These are phyloP conservation scores for Harpegnathos saltator DNA, from an alignment of 1,140 invertebrate species.

Conservation along the genomic window DNA sequence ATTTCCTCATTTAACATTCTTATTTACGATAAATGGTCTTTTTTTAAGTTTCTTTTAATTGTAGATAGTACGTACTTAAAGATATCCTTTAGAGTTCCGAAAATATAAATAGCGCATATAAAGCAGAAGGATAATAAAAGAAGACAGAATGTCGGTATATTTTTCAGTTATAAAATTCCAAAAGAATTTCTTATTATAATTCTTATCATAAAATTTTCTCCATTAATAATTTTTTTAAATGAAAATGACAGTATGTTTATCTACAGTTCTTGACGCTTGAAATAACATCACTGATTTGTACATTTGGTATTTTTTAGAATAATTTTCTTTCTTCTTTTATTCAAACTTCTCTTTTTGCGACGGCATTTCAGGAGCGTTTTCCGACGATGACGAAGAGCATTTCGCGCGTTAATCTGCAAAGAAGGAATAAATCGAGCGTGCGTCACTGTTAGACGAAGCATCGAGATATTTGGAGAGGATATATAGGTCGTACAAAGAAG, in stretches of 20 bases:
- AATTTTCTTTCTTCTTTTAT: not conserved
- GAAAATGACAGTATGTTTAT: constrained; percentile 11
- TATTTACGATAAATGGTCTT: too few species aligned
- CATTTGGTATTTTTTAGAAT: constrained; percentile 1
- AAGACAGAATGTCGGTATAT: too few species aligned
- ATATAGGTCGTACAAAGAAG: constrained; percentile 63
- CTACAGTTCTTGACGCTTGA: not conserved
- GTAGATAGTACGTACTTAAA: too few species aligned
- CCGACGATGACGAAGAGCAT: constrained; percentile 27
- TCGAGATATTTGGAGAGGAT: constrained; percentile 25
- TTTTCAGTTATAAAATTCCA: too few species aligned
- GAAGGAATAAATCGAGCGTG: not conserved
- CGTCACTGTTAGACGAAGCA: constrained; percentile 43
- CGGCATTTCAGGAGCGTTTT: not conserved
- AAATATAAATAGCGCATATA: too few species aligned
- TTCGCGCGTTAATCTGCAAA: not conserved
- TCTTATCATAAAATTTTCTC: too few species aligned
- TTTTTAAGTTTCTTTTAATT: too few species aligned
- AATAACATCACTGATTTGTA: constrained; percentile 20
- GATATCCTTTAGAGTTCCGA: too few species aligned
- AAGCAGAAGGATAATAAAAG: too few species aligned
- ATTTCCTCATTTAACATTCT: too few species aligned
- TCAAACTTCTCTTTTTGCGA: not conserved
- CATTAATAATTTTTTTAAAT: too few species aligned
- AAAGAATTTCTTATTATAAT: too few species aligned